Base-by-base conservation (phyloP, 2,113 vertebrate species). In the Ciconia stormi region DNA sequence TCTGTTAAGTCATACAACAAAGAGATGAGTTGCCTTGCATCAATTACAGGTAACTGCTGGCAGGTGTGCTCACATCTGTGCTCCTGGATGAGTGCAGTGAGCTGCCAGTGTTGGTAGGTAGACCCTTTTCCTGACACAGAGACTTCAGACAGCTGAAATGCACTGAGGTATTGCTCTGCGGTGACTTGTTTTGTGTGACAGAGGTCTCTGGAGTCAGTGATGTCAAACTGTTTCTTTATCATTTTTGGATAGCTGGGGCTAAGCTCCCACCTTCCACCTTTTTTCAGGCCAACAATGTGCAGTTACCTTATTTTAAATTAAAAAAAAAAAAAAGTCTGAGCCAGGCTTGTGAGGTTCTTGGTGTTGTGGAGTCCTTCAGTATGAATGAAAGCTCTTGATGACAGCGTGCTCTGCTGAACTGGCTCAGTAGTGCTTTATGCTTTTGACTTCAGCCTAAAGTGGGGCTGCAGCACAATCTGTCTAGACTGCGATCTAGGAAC, bases 191-290 rank as follows among this genome's bases (percentile, higher is more conserved):
- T 53, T 66, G 65, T 93, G 76, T 87, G 91, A 63, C 82, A 23
- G 3, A 91, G 89, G 89, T 95, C 91, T 96, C 81, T 49, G 42
- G 82, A 82, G 82, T 93, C 95, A 91, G 83, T 69, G 69, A 38
- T 95, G 49, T 90, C 81, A 79, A 27, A 82, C 86, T 76, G 27
- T 92, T 94, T 53, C 83, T 85, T 91, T 85, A 19, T 93, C 7
- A 1, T 14, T 66, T 70, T 17, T 58, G 17, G 58, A 58, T 42
- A 66, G 50, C 55, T 66, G 56, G 30, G 66, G 44, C 32, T 63
- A 67, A 93, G 46, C n/a, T 95, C 38, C 73, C 49, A 62, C 80
- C 61, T 89, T 91, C 38, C 25, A 11, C 65, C 40, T 86, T 82
- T 88, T 71, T 78, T 83, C 59, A 71, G 49, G 55, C 86, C 59